A percentile compares a stretch with the other conserved stretches of the same genome.
phyloP scores from a whole-genome alignment of 2,888 invertebrate genomes.

The Andrena bucephala region DNA sequence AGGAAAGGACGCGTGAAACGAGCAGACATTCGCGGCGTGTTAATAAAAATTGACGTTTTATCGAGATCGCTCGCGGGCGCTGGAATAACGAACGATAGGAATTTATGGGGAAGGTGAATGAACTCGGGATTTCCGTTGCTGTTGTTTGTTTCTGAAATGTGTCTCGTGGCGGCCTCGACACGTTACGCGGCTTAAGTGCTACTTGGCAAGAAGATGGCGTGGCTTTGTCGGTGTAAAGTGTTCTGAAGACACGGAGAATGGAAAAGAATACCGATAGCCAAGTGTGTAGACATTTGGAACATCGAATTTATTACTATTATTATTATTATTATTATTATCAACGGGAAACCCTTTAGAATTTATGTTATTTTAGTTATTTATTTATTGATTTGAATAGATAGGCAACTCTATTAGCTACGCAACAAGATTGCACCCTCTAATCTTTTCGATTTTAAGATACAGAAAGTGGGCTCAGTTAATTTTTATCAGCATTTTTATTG shows the following conservation, averaged over 20 bases:
- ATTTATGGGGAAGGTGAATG: constrained; percentile 20
- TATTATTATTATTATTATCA: no score
- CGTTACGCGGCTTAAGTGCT: neutral
- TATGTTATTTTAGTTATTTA: no score
- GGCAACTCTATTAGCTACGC: no score
- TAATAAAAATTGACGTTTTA: constrained; percentile 57
- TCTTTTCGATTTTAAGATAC: no score
- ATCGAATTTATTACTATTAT: no score
- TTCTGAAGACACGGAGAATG: neutral
- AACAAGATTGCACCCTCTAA: no score
- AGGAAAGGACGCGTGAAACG: no score
- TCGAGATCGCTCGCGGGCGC: constrained; percentile 10
- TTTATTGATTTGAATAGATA: no score
- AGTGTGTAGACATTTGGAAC: no score
- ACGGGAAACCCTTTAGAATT: no score
- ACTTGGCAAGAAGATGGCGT: neutral
- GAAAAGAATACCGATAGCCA: neutral
- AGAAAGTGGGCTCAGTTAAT: no score
- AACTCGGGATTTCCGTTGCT: constrained; percentile 1
- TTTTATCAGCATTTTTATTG: neutral
- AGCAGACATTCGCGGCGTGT: constrained; percentile 12
- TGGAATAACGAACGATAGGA: constrained; percentile 10
- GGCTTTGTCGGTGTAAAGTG: neutral
- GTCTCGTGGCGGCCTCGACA: neutral
- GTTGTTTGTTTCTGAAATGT: constrained; percentile 29